A percentile compares a stretch with the other conserved stretches of the same genome.
These are phyloP conservation scores for Ornithoptera alexandrae DNA, from an alignment of 2,888 invertebrate genomes.

Conservation along the genomic window DNA sequence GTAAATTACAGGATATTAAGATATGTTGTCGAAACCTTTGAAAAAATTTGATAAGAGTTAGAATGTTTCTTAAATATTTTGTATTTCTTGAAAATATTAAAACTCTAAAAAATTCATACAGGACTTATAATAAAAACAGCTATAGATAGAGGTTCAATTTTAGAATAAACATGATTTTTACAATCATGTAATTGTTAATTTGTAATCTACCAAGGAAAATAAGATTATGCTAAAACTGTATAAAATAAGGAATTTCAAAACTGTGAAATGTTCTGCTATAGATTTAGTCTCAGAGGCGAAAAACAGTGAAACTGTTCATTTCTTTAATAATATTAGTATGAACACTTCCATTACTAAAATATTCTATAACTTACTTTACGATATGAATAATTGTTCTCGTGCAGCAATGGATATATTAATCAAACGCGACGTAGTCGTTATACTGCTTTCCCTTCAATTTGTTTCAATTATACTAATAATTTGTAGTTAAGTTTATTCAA, in stretches of 20 bases:
- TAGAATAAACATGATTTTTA: no score
- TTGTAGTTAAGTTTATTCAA: conserved; percentile 20
- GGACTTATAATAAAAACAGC: no score
- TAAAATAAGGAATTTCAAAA: no score
- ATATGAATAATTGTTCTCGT: conserved; percentile 4
- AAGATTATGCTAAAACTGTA: no score
- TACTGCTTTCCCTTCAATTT: conserved; percentile 23
- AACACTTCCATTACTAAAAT: neutral
- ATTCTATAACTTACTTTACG: neutral
- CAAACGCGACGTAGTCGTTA: conserved; percentile 6
- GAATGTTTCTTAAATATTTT: neutral
- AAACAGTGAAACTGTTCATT: neutral
- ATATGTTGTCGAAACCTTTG: no score
- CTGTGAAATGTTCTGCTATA: no score
- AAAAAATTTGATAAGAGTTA: neutral
- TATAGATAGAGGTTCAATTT: no score
- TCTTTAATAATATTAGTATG: neutral
- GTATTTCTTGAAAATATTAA: neutral
- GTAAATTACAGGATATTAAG: no score
- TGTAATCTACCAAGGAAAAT: no score
- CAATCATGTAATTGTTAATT: no score
- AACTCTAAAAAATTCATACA: no score
- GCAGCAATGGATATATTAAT: conserved; percentile 5
- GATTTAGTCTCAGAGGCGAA: no score
- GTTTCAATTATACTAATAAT: conserved; percentile 16